These are phyloP conservation scores for Aricia agestis DNA, from an alignment of 1,140 invertebrate species.

Conservation along the genomic window DNA sequence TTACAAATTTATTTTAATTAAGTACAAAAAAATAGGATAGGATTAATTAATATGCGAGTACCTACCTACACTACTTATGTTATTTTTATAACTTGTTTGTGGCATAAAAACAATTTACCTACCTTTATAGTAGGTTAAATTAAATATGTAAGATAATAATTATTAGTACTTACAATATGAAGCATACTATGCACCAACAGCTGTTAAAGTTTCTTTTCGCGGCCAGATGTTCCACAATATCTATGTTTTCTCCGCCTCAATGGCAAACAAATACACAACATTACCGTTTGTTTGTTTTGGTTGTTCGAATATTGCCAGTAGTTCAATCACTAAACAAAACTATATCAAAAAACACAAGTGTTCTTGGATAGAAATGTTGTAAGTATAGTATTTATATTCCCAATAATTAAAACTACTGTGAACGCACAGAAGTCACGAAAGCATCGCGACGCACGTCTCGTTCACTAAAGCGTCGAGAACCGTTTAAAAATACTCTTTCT, in stretches of 20 bases:
- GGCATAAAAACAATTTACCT: too few relatives aligned
- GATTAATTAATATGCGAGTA: too few relatives aligned
- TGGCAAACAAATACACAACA: slow-evolving; percentile 64
- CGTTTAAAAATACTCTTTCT: slow-evolving; percentile 36
- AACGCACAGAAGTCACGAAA: slow-evolving; percentile 66
- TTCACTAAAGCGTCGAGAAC: slow-evolving; percentile 43
- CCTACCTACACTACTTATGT: too few relatives aligned
- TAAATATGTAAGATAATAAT: too few relatives aligned
- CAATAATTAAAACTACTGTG: slow-evolving; percentile 36
- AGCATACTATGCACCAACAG: slow-evolving; percentile 68
- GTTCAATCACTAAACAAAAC: slow-evolving; percentile 28
- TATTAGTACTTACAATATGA: slow-evolving; percentile 62
- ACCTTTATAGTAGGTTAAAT: too few relatives aligned
- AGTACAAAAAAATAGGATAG: too few relatives aligned
- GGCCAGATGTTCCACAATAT: slow-evolving; percentile 37
- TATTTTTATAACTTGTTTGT: too few relatives aligned
- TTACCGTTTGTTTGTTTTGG: slow-evolving; percentile 45
- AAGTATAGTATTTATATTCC: slow-evolving; percentile 25
- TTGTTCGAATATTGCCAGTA: slow-evolving; percentile 29
- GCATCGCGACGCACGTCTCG: slow-evolving; percentile 60
- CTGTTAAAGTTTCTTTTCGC: slow-evolving; percentile 53
- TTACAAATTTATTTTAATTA: too few relatives aligned
- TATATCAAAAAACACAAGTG: slow-evolving; percentile 30
- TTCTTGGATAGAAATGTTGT: slow-evolving; percentile 25
- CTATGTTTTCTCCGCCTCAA: slow-evolving; percentile 41